These are phyloP conservation scores for Armadillidium nasatum DNA, from an alignment of 1,140 invertebrate genomes.

Conservation along the genomic window DNA sequence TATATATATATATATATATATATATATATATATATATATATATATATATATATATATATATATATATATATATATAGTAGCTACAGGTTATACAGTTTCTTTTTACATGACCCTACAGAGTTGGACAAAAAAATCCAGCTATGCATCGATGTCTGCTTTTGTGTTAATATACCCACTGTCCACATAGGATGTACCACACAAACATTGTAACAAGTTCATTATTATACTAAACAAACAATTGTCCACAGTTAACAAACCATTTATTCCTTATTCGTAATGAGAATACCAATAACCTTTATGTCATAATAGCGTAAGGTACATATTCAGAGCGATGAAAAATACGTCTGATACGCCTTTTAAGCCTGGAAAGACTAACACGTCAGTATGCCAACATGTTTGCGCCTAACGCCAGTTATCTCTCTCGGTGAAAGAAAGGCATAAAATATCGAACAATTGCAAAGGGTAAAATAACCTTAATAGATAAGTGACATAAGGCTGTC, in stretches of 20 bases:
- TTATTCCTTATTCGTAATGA: neutral
- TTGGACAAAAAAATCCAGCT: neutral
- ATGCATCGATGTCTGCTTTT: constrained; percentile 8
- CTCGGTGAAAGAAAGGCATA: constrained; percentile 31
- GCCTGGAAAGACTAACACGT: constrained; percentile 32
- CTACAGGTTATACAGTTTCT: neutral
- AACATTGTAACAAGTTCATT: constrained; percentile 37
- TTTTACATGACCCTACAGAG: neutral
- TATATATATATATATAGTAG: no score
- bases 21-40: no score
- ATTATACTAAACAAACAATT: constrained; percentile 43
- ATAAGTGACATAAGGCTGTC: constrained; percentile 24
- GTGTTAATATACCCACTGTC: constrained; percentile 2
- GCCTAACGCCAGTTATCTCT: constrained; percentile 40
- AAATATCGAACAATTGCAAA: constrained; percentile 35
- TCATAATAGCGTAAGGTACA: constrained; percentile 20
- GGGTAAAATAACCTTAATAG: constrained; percentile 31
- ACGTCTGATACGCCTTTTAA: constrained; percentile 21
- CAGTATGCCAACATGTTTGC: constrained; percentile 42
- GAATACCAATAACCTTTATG: neutral
- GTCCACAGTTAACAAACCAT: constrained; percentile 25
- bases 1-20: no score
- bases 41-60: no score
- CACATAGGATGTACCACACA: constrained; percentile 24
- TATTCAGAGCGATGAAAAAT: constrained; percentile 1